Evolutionary conservation across 2,797 vertebrate species (phyloP).

Genomic region (Prionace glauca): DNA sequence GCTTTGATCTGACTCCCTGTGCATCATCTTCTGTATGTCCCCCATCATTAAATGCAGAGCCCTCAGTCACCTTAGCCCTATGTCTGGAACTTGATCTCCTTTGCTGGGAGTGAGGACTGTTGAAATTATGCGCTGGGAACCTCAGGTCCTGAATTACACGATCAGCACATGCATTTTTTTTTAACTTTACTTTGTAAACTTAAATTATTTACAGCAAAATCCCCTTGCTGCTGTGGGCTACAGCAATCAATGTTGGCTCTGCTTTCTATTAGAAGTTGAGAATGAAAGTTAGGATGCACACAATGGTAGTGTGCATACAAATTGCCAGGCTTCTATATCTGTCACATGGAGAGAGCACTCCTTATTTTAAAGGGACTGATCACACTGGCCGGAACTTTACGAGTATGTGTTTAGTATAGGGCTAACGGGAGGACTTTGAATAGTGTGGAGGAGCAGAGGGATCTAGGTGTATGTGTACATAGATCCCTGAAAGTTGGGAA

Average conservation of each 20-base stretch:
- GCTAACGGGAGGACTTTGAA: too few species aligned
- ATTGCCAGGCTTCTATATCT: neutral
- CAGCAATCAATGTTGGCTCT: neutral
- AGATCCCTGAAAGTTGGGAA: too few species aligned
- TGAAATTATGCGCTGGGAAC: neutral
- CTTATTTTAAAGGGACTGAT: neutral
- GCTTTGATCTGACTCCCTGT: neutral
- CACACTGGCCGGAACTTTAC: neutral
- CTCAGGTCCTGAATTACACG: neutral
- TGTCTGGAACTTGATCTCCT: too few species aligned
- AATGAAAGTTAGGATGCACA: neutral
- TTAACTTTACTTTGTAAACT: neutral
- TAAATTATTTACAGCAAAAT: conserved; percentile 9
- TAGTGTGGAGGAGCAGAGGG: too few species aligned
- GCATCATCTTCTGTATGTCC: neutral
- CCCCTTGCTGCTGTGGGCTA: neutral
- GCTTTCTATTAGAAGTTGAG: neutral
- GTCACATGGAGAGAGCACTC: neutral
- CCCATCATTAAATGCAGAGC: neutral
- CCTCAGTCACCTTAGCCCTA: neutral
- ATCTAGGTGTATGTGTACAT: too few species aligned
- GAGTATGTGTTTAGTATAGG: too few species aligned
- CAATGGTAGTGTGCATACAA: neutral
- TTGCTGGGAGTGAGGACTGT: neutral
- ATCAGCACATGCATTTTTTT: neutral